phyloP scores from a whole-genome alignment of 1,140 invertebrate genomes.

The Hyles vespertilio region DNA sequence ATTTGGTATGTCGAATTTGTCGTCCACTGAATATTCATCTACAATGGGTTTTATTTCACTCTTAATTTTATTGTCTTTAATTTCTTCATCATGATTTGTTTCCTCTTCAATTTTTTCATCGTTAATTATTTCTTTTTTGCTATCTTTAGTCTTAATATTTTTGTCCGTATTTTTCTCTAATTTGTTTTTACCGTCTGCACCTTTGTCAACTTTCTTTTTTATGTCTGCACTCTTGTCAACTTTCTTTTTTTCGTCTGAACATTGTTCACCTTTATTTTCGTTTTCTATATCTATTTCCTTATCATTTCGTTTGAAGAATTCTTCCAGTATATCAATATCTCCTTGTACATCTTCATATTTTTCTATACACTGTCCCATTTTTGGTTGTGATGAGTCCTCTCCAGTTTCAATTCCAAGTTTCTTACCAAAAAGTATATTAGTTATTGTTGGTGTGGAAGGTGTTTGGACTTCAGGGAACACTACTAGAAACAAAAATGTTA shows the following conservation, averaged over 20 bases:
- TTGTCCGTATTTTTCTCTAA: too few relatives aligned
- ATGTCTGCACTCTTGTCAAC: not conserved
- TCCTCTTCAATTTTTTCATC: too few relatives aligned
- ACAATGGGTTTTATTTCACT: too few relatives aligned
- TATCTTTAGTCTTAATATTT: too few relatives aligned
- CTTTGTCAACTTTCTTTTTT: too few relatives aligned
- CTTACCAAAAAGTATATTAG: conserved; percentile 53
- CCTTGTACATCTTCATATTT: conserved; percentile 21
- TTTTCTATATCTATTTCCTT: conserved; percentile 2
- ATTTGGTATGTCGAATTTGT: conserved; percentile 50
- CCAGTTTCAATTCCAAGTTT: conserved; percentile 25
- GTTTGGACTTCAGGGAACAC: conserved; percentile 30
- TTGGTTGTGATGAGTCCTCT: conserved; percentile 4
- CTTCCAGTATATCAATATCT: conserved; percentile 38
- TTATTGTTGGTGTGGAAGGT: conserved; percentile 51
- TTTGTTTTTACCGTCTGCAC: too few relatives aligned
- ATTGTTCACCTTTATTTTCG: conserved; percentile 8
- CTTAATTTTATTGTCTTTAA: too few relatives aligned
- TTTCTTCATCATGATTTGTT: too few relatives aligned
- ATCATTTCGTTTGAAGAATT: conserved; percentile 30
- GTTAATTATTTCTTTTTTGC: too few relatives aligned
- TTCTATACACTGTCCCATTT: conserved; percentile 18
- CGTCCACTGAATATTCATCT: conserved; percentile 25
- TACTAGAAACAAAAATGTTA: conserved; percentile 3
- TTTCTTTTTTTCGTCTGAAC: conserved; percentile 10